Evolutionary conservation across 2,797 vertebrate genomes (phyloP), one percentile per base, ranked within the genome.

Genomic region (Octomys mimax): DNA sequence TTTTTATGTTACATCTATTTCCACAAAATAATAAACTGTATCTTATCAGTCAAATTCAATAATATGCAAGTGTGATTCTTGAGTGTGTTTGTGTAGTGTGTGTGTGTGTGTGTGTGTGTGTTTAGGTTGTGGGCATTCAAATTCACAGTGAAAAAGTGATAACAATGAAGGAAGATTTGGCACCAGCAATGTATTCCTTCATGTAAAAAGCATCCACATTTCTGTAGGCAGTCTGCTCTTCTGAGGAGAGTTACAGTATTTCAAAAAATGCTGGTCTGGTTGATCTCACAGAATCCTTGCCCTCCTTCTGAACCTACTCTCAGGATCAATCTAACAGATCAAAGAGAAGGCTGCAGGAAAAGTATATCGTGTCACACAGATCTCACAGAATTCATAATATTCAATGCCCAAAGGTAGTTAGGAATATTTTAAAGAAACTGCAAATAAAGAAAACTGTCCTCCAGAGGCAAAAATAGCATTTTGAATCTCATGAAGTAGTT

Each of bases 271-370:
- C 85, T 61, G 21, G 87, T 73, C 59, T 81, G 9, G 3, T 61
- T 87, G 28, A 59, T 52, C 83, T 87, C 13, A 49, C 2, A 77
- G 24, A 78, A 24, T 28, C 33, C 16, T 83, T 46, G 21, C 4
- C 11, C 39, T 92, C 85, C 39, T 64, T 91, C 26, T 61, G 18
- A 42, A 88, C 24, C 8, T 36, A 42, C n/a, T 90, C 26, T 90
- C 71, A 59, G 7, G 33, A 54, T 93, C 70, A 70, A 68, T 42
- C 19, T 28, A 71, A 78, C 31, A 87, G 66, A 93, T 92, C 46
- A 85, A 90, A 94, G 54, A 84, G 5, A 78, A 9, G 7, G 13
- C 61, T 78, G 91, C 42, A 91, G 61, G 57, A 89, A 96, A 84
- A 87, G 18, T 36, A 19, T 46, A 84, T 88, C 4, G 33, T 89